Evolutionary conservation across 2,113 vertebrate species (phyloP).

Genomic region (Larimichthys polyactis): DNA sequence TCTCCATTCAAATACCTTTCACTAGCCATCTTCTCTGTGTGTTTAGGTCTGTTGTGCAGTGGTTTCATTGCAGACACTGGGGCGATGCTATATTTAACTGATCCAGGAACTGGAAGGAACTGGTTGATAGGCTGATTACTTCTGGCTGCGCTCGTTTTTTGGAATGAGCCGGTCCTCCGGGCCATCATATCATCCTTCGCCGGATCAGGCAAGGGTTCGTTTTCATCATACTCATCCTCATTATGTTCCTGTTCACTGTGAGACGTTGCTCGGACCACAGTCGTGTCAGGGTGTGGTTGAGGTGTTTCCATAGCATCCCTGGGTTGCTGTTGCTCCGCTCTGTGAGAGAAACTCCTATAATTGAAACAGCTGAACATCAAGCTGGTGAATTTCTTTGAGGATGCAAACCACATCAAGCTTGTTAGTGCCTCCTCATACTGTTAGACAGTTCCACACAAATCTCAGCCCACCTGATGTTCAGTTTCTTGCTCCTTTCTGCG

Average conservation of each 20-base stretch:
- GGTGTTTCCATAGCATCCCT: conserved; percentile 49
- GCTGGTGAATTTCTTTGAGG: conserved; percentile 21
- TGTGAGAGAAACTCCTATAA: conserved; percentile 64
- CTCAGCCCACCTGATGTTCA: conserved; percentile 71
- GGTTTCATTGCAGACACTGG: conserved; percentile 50
- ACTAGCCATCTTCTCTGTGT: conserved; percentile 36
- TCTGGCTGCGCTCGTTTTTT: conserved; percentile 55
- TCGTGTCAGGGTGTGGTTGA: conserved; percentile 34
- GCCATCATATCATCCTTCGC: conserved; percentile 88
- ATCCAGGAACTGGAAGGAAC: conserved; percentile 81
- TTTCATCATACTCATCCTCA: conserved; percentile 57
- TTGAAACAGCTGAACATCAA: conserved; percentile 47
- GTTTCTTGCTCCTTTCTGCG: conserved; percentile 43
- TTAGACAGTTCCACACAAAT: conserved; percentile 40
- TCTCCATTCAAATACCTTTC: conserved; percentile 75
- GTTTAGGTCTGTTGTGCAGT: conserved; percentile 44
- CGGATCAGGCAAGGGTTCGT: conserved; percentile 74
- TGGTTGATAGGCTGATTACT: conserved; percentile 49
- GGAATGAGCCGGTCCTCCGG: conserved; percentile 80
- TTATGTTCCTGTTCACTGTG: background rate
- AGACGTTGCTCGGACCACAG: conserved; percentile 11
- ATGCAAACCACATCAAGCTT: conserved; percentile 46
- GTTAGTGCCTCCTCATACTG: conserved; percentile 54
- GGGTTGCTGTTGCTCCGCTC: conserved; percentile 67
- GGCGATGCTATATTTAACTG: conserved; percentile 63